These are phyloP conservation scores for Xestoiulus laeticollis DNA, from an alignment of 2,888 invertebrate species.

Conservation along the genomic window DNA sequence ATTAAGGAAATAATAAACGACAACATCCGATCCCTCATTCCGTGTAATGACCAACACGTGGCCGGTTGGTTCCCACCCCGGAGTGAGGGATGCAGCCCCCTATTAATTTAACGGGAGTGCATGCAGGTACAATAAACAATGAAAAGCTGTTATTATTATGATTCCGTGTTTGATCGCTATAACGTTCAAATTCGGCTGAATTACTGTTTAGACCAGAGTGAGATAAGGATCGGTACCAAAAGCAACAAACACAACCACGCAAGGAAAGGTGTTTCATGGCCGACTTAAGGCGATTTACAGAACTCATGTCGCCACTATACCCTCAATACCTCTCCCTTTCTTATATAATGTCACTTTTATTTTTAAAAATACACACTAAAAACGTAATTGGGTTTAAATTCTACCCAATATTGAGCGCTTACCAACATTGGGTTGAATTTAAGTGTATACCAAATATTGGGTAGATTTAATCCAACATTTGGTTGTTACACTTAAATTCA, in stretches of 20 bases:
- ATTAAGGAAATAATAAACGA: slow-evolving; percentile 15
- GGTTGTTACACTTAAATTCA: no score
- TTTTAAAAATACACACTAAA: no score
- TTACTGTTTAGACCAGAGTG: not conserved
- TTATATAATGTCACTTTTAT: no score
- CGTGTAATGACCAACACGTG: slow-evolving; percentile 40
- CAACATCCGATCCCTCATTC: not conserved
- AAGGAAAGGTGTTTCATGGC: not conserved
- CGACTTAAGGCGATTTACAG: no score
- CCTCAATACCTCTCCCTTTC: no score
- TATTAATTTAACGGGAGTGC: slow-evolving; percentile 7
- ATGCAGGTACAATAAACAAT: slow-evolving; percentile 35
- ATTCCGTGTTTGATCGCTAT: not conserved
- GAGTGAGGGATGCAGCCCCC: not conserved
- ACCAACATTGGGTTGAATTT: no score
- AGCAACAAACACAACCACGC: not conserved
- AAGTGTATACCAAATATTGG: no score
- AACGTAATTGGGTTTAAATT: no score
- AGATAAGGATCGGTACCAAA: not conserved
- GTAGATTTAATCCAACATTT: no score
- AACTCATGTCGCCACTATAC: no score
- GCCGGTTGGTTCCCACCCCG: slow-evolving; percentile 23
- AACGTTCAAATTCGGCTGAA: not conserved
- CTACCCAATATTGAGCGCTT: no score
- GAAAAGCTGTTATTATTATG: not conserved